A percentile compares a stretch with the other conserved stretches of the same genome.
These are phyloP conservation scores for Galeopsomyia nigrocyanea DNA, from an alignment of 2,888 invertebrate species.

Conservation along the genomic window DNA sequence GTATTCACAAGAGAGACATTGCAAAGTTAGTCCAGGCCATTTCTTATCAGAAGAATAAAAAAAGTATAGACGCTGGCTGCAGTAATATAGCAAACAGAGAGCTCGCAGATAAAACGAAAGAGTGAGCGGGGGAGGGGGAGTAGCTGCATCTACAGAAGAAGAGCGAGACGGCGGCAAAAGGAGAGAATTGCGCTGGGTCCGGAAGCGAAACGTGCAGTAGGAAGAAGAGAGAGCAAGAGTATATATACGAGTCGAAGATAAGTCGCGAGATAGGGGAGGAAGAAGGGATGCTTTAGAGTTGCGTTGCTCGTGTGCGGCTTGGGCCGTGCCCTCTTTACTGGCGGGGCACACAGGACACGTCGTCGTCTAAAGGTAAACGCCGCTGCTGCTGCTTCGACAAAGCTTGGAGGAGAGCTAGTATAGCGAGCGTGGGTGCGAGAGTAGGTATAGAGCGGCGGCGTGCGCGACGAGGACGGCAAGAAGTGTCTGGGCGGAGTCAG, in stretches of 20 bases:
- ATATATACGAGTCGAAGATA: background rate
- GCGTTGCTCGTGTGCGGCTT: no score
- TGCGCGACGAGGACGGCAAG: constrained; percentile 24
- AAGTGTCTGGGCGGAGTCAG: constrained; percentile 11
- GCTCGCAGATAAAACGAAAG: background rate
- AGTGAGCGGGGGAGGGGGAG: background rate
- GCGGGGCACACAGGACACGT: background rate
- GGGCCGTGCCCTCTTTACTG: no score
- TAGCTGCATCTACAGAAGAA: constrained; percentile 1
- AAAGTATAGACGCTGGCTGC: no score
- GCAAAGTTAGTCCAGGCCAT: no score
- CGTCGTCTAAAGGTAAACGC: background rate
- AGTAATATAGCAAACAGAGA: constrained; percentile 13
- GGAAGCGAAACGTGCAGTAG: no score
- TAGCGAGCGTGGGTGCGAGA: constrained; percentile 31
- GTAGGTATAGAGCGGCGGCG: no score
- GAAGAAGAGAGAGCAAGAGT: no score
- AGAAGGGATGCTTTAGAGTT: background rate
- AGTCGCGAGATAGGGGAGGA: background rate
- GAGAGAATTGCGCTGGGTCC: no score
- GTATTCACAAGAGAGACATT: no score
- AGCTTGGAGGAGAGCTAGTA: constrained; percentile 10
- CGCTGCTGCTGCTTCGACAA: no score
- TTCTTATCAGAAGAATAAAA: no score
- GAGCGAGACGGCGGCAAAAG: constrained; percentile 36